These are phyloP conservation scores for Himalopsyche kuldschensis DNA, from an alignment of 2,888 invertebrate species.

Conservation along the genomic window DNA sequence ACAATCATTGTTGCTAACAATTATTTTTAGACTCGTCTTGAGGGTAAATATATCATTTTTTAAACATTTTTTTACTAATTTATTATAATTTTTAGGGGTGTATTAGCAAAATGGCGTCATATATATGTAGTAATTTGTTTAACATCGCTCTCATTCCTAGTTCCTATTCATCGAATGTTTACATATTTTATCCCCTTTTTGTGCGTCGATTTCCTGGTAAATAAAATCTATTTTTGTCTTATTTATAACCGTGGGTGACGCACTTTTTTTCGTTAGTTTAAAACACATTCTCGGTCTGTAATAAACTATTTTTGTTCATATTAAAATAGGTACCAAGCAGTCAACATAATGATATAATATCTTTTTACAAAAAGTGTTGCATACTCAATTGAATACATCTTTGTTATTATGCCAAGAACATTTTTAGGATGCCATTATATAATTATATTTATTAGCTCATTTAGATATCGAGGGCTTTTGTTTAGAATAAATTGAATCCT, in stretches of 20 bases:
- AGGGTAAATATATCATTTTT: neutral
- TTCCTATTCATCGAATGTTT: neutral
- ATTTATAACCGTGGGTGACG: constrained; percentile 29
- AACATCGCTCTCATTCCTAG: neutral
- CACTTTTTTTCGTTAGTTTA: constrained; percentile 10
- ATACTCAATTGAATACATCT: neutral
- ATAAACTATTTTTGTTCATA: constrained; percentile 5
- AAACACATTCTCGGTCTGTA: neutral
- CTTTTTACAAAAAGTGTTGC: neutral
- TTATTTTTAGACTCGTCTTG: constrained; percentile 28
- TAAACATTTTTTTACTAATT: constrained; percentile 10
- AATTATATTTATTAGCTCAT: neutral
- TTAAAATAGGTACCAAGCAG: neutral
- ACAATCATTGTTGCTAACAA: constrained; percentile 26
- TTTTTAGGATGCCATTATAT: neutral
- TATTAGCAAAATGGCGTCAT: constrained; percentile 28
- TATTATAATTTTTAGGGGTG: constrained; percentile 18
- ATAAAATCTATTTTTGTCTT: neutral
- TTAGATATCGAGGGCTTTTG: neutral
- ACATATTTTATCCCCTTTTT: neutral
- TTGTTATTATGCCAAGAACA: neutral
- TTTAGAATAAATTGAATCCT: too few relatives aligned
- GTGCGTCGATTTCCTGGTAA: neutral
- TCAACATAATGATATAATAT: neutral
- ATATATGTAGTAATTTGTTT: neutral